These are phyloP conservation scores for Drosophila parvula DNA, from an alignment of 1,140 invertebrate species.

Conservation along the genomic window DNA sequence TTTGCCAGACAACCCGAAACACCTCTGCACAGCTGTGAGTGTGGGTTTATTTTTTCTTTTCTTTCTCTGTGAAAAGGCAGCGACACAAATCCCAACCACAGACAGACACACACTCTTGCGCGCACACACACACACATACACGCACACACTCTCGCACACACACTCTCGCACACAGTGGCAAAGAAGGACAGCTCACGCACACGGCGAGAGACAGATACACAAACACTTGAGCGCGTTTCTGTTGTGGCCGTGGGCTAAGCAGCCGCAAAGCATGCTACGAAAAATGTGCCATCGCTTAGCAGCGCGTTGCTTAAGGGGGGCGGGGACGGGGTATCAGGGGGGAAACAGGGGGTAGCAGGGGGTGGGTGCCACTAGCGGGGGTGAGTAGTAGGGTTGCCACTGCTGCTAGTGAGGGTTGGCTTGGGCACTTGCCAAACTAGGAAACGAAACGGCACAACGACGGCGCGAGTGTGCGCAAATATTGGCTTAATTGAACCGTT, in stretches of 20 bases:
- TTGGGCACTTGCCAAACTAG: slow-evolving; percentile 31
- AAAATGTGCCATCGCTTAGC: slow-evolving; percentile 65
- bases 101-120: slow-evolving; percentile 21
- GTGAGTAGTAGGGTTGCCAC: background rate
- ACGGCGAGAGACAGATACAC: slow-evolving; percentile 43
- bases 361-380: too few relatives aligned
- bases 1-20: slow-evolving; percentile 3
- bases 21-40: background rate
- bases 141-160: background rate
- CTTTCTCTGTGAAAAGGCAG: slow-evolving; percentile 19
- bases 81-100: slow-evolving; percentile 49
- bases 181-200: slow-evolving; percentile 13
- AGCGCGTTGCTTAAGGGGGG: slow-evolving; percentile 17
- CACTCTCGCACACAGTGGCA: background rate
- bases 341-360: background rate
- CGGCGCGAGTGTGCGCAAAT: slow-evolving; percentile 74
- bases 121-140: slow-evolving; percentile 2
- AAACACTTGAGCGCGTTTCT: slow-evolving; percentile 42
- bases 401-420: background rate
- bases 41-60: background rate
- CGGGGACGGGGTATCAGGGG: background rate
- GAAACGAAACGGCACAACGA: slow-evolving; percentile 2
- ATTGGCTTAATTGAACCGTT: slow-evolving; percentile 78
- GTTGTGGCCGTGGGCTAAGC: slow-evolving; percentile 51
- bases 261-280: slow-evolving; percentile 68